Percentiles rank a stretch among this genome's conserved stretches.
Evolutionary conservation across 1,140 invertebrate genomes (phyloP).

Genomic region (Ostrea denselamellosa): DNA sequence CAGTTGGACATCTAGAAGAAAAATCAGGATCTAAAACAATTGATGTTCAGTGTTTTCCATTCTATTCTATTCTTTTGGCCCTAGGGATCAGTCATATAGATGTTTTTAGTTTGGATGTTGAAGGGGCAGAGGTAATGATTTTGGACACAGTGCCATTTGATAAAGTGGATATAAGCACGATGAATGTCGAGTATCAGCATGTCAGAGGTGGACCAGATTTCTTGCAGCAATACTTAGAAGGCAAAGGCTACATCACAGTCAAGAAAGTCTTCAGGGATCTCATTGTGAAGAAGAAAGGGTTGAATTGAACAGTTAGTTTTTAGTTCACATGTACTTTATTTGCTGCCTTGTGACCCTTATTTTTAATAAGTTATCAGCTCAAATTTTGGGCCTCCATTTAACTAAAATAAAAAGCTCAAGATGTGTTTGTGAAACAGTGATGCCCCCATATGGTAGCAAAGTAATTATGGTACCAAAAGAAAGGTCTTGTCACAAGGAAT

Average conservation of each 20-base stretch:
- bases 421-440: too few relatives aligned
- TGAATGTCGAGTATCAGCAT: conserved; percentile 53
- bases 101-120: conserved; percentile 72
- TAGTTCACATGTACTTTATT: too few relatives aligned
- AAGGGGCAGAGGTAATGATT: conserved; percentile 68
- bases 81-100: conserved; percentile 61
- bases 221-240: conserved; percentile 42
- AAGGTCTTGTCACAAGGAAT: too few relatives aligned
- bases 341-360: too few relatives aligned
- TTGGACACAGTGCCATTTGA: conserved; percentile 58
- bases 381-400: too few relatives aligned
- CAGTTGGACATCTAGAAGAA: background rate
- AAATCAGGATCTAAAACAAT: conserved; percentile 10
- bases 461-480: too few relatives aligned
- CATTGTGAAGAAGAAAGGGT: conserved; percentile 51
- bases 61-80: conserved; percentile 56
- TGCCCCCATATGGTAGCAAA: too few relatives aligned
- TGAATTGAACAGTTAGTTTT: background rate
- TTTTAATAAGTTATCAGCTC: too few relatives aligned
- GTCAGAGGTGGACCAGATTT: conserved; percentile 13
- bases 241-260: conserved; percentile 45
- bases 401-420: too few relatives aligned
- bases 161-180: conserved; percentile 51
- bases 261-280: conserved; percentile 45
- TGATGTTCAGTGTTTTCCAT: conserved; percentile 53